Conservation (phyloP, 2,888 invertebrate species). For the Sclerodermus sp. region DNA sequence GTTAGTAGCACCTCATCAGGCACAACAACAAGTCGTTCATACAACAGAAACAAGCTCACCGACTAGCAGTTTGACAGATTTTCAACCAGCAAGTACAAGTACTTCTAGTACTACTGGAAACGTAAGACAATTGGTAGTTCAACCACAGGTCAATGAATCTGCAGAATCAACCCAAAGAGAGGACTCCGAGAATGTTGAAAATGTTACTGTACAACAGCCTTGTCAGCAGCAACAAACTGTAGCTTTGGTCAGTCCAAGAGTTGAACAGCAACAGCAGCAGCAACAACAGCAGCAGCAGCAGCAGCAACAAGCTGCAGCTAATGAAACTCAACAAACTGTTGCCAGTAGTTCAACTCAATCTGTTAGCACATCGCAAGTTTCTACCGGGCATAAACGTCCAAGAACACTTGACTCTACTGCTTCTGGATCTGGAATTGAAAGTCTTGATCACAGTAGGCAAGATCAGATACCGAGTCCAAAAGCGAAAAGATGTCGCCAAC, state of each 20-base stretch:
- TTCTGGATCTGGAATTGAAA: conserved; percentile 45
- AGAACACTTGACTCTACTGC: conserved; percentile 55
- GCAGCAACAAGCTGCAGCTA: conserved; percentile 42
- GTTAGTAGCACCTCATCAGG: conserved; percentile 52
- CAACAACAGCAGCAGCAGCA: conserved; percentile 41
- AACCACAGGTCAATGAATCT: conserved; percentile 61
- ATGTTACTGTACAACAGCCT: conserved; percentile 36
- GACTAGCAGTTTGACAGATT: conserved; percentile 77
- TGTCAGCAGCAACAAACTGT: conserved; percentile 50
- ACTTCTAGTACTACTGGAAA: conserved; percentile 59
- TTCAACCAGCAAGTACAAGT: conserved; percentile 84
- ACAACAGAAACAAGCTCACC: conserved; percentile 66
- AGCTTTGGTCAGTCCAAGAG: conserved; percentile 46
- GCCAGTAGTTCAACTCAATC: conserved; percentile 66
- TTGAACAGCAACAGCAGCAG: conserved; percentile 48
- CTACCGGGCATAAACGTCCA: conserved; percentile 63
- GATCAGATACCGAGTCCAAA: conserved; percentile 50
- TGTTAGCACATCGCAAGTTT: conserved; percentile 69
- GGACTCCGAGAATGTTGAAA: conserved; percentile 60
- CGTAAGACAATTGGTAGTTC: conserved; percentile 69
- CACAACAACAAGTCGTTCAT: conserved; percentile 63
- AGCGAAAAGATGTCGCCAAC: conserved; percentile 44
- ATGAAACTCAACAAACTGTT: conserved; percentile 54
- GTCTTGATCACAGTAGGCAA: conserved; percentile 43
- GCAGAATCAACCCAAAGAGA: conserved; percentile 63